Base-by-base conservation (phyloP, 2,888 invertebrate genomes). In the Caenorhabditis angaria region DNA sequence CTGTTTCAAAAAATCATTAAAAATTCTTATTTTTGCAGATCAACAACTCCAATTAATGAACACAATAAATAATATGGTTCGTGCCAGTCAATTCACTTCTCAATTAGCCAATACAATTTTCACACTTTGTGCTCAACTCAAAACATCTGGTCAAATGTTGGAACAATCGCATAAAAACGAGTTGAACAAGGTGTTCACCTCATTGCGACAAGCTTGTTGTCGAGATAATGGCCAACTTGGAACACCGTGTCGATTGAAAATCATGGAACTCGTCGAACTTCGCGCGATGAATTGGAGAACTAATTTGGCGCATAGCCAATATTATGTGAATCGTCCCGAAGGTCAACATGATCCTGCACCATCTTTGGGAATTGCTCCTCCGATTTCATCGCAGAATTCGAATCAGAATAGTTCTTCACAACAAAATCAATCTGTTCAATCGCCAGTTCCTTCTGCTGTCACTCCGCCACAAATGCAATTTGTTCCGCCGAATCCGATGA, bases 271-370 rank as follows among this genome's bases (percentile, higher is more conserved):
- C 77, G 94, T 96, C 85, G 95, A 96, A 90, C 90, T 95, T 88
- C 91, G 95, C 88, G 95, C 95, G 76, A 93, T 93, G 89, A 92
- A 93, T 87, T 95, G 95, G 95, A 92, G 93, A 88, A 92, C 92
- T 75, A 92, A 92, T 81, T 93, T 87, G 66, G 83, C 86, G 24
- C 85, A 86, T 69, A 82, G 79, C 27, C 84, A 87, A 65, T 87
- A 86, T 76, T 86, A 86, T 69, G 74, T 87, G 27, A 83, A 84
- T 48, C 60, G 83, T 28, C 82, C 82, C 0, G 83, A 83, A 73
- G 76, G 79, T 29, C 76, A 72, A 59, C 72, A 72, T 58, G 72
- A 72, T 25, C 72, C 72, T 5, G 72, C 72, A 1, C 72, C 72
- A 0, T 64, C 64, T 14, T 57, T 70, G 2, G 70, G 70, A 0